Evolutionary conservation across 2,797 vertebrate species (phyloP), one percentile per base, ranked within the genome.

Genomic region (Danio choprae): DNA sequence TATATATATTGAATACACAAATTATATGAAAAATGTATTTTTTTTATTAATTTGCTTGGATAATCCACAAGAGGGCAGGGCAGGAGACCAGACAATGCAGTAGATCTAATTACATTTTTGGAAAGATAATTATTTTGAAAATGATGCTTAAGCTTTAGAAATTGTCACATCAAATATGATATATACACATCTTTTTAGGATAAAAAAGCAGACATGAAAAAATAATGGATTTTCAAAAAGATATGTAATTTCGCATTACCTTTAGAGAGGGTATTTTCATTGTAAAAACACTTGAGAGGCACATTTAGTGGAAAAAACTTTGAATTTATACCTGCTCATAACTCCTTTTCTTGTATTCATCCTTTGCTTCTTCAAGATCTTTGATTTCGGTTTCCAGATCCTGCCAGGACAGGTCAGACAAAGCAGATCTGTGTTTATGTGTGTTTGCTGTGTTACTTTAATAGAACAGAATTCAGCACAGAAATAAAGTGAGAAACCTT

Each of bases 301-400:
- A 48, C 44, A 46, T 46, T 46, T 46, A 46, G 12, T 5, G 12
- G 12, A 46, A 65, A 48, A 11, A 48, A 7, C 13, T 29, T 18
- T 65, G 12, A 16, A 6, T 11, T 4, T 9, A 2, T 60, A 81
- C 80, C 80, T 77, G 80, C 56, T 71, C 59, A 11, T 71, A 38
- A 70, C 74, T 71, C n/a, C 18, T 81, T 7, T 7, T 81, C 44
- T 81, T 74, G 51, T 74, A 81, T 81, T 81, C 79, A 68, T 68
- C 22, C 65, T 70, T 81, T 22, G 65, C 59, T 36, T 60, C 68
- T 46, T 81, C 80, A 40, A 81, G 74, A 55, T 41, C 86, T 82
- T 83, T 90, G 72, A 93, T 79, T 76, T 94, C 88, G 64, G 64
- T 81, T 85, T 93, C 91, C 84, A 89, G 86, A 80, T 93, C 90